A percentile compares a stretch with the other conserved stretches of the same genome.
These are phyloP conservation scores for Drosophila pallidifrons DNA, from an alignment of 1,140 invertebrate genomes.

Conservation along the genomic window DNA sequence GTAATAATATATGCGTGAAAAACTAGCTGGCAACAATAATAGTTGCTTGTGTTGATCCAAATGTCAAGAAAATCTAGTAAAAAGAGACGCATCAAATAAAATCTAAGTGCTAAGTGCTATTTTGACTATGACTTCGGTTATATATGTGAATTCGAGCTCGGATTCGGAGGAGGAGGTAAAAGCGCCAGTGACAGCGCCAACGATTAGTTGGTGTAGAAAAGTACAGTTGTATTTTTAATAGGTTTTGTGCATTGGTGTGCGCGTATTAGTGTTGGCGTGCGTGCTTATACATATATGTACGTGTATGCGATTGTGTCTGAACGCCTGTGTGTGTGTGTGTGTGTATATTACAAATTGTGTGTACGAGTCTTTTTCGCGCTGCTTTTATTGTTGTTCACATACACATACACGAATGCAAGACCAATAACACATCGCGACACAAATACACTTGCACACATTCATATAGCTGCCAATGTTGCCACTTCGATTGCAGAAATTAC, in stretches of 20 bases:
- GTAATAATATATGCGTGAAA: constrained; percentile 59
- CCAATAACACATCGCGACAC: constrained; percentile 4
- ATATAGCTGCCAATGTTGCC: constrained; percentile 53
- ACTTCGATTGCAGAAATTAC: constrained; percentile 27
- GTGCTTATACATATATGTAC: constrained; percentile 5
- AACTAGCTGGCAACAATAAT: constrained; percentile 60
- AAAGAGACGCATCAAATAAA: constrained; percentile 46
- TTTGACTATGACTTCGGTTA: constrained; percentile 65
- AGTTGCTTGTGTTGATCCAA: constrained; percentile 46
- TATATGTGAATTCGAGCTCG: constrained; percentile 70
- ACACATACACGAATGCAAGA: constrained; percentile 29
- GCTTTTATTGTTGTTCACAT: constrained; percentile 61
- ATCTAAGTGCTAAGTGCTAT: constrained; percentile 42
- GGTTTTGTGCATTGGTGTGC: constrained; percentile 53
- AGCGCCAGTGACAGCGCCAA: constrained; percentile 25
- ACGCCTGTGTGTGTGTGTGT: constrained; percentile 19
- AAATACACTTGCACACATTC: constrained; percentile 24
- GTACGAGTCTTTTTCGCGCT: constrained; percentile 70
- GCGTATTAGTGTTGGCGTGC: constrained; percentile 34
- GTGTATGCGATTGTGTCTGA: constrained; percentile 3
- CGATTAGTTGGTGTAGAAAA: constrained; percentile 61
- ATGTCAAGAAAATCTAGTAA: constrained; percentile 54
- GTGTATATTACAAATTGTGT: constrained; percentile 57
- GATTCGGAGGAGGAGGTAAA: constrained; percentile 77
- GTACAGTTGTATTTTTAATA: constrained; percentile 79